Evolutionary conservation across 2,797 vertebrate genomes (phyloP), one percentile per base, ranked within the genome.

Genomic region (Sebastes diploproa): DNA sequence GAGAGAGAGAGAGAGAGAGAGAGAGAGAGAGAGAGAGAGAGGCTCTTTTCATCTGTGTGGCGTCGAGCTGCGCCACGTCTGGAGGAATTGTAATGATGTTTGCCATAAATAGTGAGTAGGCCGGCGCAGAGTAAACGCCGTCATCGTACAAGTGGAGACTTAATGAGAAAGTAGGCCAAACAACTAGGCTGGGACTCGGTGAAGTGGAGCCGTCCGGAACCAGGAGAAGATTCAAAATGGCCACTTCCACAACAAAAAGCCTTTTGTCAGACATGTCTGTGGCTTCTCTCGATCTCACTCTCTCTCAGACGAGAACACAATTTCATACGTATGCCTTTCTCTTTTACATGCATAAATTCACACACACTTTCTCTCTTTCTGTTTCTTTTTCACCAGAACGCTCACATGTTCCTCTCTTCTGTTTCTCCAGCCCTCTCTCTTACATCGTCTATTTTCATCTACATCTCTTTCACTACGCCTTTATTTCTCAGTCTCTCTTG

Each of bases 191-290:
- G 86, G 78, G 78, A 65, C 70, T 67, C 78, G 34, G 77, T 46
- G 72, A 77, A 90, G 87, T 74, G 83, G 83, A 88, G 82, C 75
- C 81, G 81, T 72, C 83, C 60, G 63, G 89, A 86, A 81, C 82
- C 81, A 80, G 84, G 84, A 75, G 85, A 78, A 77, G 80, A 91
- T 72, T 78, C 75, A 89, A 90, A 92, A 92, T 91, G 87, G 88
- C 73, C 78, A 83, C 86, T 81, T 84, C 64, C 16, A 84, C 81
- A 88, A 95, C 93, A 96, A 95, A 95, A 93, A 94, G 90, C 81
- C 86, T 94, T 92, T 95, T 95, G 94, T 96, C 79, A 42, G 22
- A 69, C 63, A 42, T 38, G 22, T 87, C 46, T 69, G 30, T 73
- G 32, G 58, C 50, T 30, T 56, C 54, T 27, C 30, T 34, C 62